Percentiles rank a stretch among this genome's conserved stretches.
Evolutionary conservation across 2,888 invertebrate species (phyloP).

Genomic region (Eristalis tenax): DNA sequence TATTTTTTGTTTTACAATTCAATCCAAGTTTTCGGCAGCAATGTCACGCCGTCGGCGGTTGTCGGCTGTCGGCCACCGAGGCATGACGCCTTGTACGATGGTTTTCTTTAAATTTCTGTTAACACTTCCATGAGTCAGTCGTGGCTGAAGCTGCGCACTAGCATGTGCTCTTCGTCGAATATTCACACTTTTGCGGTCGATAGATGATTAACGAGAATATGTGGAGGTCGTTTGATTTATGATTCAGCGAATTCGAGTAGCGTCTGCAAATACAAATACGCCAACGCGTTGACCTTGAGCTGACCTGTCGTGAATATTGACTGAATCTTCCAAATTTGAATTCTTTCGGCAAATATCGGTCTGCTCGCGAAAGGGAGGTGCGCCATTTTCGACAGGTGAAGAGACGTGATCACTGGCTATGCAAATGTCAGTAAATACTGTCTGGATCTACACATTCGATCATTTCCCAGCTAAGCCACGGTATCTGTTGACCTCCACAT

Average conservation of each 20-base stretch:
- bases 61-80: background rate
- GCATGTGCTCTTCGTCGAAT: background rate
- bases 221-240: constrained; percentile 10
- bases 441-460: background rate
- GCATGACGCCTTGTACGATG: background rate
- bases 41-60: background rate
- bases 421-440: too few species aligned
- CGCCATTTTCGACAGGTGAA: too few species aligned
- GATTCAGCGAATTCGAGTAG: background rate
- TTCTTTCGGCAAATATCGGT: background rate
- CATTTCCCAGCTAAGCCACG: too few species aligned
- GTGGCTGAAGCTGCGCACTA: background rate
- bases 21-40: background rate
- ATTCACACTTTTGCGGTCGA: background rate
- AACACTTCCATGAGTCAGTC: background rate
- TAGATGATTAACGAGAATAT: background rate
- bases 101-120: background rate
- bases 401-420: too few species aligned
- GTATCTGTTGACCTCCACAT: too few species aligned
- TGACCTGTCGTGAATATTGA: background rate
- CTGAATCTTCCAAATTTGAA: background rate
- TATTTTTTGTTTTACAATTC: background rate
- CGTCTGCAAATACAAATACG: constrained; percentile 1
- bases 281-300: background rate
- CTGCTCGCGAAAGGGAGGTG: too few species aligned